A percentile compares a stretch with the other conserved stretches of the same genome.
phyloP scores from a whole-genome alignment of 2,888 invertebrate genomes.

The Drosophila hawaiiensis region DNA sequence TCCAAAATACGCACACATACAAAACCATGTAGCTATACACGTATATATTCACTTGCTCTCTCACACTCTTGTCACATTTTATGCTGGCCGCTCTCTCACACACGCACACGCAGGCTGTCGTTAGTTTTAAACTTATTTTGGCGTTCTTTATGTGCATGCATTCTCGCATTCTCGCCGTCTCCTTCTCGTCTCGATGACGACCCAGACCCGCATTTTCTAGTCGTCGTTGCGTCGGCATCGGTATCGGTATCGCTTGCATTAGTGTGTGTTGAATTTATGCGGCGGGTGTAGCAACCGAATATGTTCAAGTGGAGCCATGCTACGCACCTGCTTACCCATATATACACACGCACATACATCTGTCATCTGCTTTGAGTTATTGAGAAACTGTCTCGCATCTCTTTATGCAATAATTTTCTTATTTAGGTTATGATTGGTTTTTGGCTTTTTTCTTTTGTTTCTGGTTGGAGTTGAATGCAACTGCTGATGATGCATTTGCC shows the following conservation, averaged over 20 bases:
- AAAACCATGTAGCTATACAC: conserved; percentile 12
- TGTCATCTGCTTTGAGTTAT: conserved; percentile 3
- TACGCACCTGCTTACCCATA: conserved; percentile 43
- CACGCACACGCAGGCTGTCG: conserved; percentile 44
- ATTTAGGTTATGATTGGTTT: conserved; percentile 51
- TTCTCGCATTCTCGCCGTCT: conserved; percentile 61
- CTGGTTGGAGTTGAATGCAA: conserved; percentile 4
- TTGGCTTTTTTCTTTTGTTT: conserved; percentile 9
- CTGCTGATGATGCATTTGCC: conserved; percentile 9
- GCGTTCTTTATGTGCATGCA: conserved; percentile 77
- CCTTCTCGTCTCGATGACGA: conserved; percentile 71
- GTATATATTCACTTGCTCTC: conserved; percentile 39
- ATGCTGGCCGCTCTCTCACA: conserved; percentile 44
- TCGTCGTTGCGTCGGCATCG: conserved; percentile 39
- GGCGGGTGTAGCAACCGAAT: conserved; percentile 41
- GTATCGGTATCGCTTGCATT: conserved; percentile 41
- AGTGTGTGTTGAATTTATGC: conserved; percentile 35
- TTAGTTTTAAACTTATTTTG: conserved; percentile 80
- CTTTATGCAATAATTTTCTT: conserved; percentile 36
- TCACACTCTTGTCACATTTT: conserved; percentile 37
- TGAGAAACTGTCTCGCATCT: conserved; percentile 2
- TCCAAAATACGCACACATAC: conserved; percentile 65
- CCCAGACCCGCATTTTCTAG: conserved; percentile 78
- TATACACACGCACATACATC: conserved; percentile 18
- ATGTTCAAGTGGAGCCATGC: conserved; percentile 57